Conservation (phyloP, 2,113 vertebrate genomes). For the Chauna torquata region DNA sequence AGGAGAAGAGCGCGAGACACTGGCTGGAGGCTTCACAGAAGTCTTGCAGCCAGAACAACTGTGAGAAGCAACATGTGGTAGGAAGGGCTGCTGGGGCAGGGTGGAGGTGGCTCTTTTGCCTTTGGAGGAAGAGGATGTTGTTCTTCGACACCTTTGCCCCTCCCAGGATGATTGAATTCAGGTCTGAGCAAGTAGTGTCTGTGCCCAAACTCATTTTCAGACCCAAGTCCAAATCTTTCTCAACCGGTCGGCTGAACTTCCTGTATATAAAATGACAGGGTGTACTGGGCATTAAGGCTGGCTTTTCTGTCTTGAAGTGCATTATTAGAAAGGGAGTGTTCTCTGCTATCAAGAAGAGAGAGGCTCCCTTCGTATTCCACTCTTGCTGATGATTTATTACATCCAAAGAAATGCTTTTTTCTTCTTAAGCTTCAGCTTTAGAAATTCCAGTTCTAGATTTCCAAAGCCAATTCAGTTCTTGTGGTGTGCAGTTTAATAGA, state of each 20-base stretch:
- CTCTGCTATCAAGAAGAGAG: background rate
- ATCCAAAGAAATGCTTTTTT: background rate
- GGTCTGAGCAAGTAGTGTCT: background rate
- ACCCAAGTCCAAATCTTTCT: background rate
- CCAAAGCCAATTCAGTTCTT: background rate
- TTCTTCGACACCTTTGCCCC: background rate
- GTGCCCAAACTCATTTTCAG: background rate
- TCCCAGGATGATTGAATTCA: constrained; percentile 7
- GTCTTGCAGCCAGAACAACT: background rate
- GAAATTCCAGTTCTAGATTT: background rate
- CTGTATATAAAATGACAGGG: background rate
- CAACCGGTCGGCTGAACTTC: background rate
- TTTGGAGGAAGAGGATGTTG: background rate
- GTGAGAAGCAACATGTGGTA: background rate
- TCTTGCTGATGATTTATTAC: background rate
- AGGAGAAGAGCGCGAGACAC: background rate
- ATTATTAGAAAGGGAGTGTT: background rate
- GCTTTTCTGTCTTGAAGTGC: background rate
- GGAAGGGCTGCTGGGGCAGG: background rate
- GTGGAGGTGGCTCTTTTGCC: background rate
- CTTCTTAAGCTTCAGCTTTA: background rate
- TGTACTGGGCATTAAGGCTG: background rate
- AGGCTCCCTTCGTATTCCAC: background rate
- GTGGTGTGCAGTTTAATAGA: background rate
- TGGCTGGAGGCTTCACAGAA: background rate